Evolutionary conservation across 2,113 vertebrate species (phyloP).

Genomic region (Stigmatopora argus): DNA sequence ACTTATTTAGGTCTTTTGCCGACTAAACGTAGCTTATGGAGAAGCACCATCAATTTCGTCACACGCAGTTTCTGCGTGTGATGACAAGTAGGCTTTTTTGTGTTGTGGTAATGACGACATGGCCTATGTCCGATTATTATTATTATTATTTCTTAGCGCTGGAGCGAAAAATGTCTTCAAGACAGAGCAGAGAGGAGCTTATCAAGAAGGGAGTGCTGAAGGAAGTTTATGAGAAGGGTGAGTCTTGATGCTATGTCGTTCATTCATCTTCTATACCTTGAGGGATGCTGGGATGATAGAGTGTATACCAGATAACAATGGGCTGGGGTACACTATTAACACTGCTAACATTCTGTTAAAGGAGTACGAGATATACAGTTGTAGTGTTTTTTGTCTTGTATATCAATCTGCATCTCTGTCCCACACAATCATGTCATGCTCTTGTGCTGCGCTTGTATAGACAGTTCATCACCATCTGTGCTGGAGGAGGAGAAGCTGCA

Average conservation of each 20-base stretch:
- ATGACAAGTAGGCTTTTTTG: too few species aligned
- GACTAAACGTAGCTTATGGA: too few species aligned
- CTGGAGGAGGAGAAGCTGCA: constrained; percentile 84
- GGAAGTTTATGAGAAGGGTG: constrained; percentile 95
- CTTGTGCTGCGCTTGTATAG: constrained; percentile 51
- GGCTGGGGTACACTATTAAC: too few species aligned
- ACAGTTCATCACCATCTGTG: constrained; percentile 72
- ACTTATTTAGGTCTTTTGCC: too few species aligned
- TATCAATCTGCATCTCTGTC: background rate
- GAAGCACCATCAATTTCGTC: too few species aligned
- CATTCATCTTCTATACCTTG: background rate
- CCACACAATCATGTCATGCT: background rate
- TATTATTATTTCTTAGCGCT: constrained; percentile 78
- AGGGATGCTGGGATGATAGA: too few species aligned
- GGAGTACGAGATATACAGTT: too few species aligned
- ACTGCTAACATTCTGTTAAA: background rate
- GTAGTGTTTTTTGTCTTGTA: too few species aligned
- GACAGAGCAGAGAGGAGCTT: constrained; percentile 96
- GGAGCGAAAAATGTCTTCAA: constrained; percentile 96
- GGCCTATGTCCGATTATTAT: too few species aligned
- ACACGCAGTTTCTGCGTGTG: too few species aligned
- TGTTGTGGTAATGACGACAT: too few species aligned
- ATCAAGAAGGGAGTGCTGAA: constrained; percentile 97
- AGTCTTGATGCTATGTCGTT: background rate
- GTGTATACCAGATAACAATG: too few species aligned